Percentiles rank a stretch among this genome's conserved stretches.
phyloP scores from a whole-genome alignment of 2,888 invertebrate species.

The Adelphocoris suturalis region DNA sequence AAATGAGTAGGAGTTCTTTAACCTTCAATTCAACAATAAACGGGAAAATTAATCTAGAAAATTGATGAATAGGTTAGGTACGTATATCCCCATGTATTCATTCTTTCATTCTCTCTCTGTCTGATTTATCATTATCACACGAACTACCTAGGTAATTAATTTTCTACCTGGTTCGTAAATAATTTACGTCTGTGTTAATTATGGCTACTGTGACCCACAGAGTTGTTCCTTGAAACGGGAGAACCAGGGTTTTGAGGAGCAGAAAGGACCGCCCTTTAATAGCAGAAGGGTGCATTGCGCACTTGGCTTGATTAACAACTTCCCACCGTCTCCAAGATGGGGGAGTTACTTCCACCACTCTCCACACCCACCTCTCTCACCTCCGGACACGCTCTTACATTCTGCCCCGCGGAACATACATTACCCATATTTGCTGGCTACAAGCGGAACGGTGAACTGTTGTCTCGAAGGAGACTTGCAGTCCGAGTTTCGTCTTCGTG shows the following conservation, averaged over 20 bases:
- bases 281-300: conserved; percentile 10
- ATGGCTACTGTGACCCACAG: too few species aligned
- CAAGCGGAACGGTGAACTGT: background rate
- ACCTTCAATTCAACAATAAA: too few species aligned
- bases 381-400: conserved; percentile 24
- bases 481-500: background rate
- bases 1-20: too few species aligned
- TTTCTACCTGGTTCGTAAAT: too few species aligned
- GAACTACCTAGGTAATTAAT: too few species aligned
- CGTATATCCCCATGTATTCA: too few species aligned
- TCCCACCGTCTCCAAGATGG: conserved; percentile 8
- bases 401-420: background rate
- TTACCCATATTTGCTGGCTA: background rate
- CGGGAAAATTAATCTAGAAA: too few species aligned
- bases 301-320: conserved; percentile 17
- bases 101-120: too few species aligned
- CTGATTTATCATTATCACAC: too few species aligned
- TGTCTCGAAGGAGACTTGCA: background rate
- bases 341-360: background rate
- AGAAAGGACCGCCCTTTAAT: background rate
- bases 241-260: background rate
- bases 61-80: too few species aligned
- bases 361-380: background rate
- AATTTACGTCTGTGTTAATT: too few species aligned
- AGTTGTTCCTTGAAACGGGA: too few species aligned